Evolutionary conservation across 2,888 invertebrate species (phyloP).

Genomic region (Arenicola marina): DNA sequence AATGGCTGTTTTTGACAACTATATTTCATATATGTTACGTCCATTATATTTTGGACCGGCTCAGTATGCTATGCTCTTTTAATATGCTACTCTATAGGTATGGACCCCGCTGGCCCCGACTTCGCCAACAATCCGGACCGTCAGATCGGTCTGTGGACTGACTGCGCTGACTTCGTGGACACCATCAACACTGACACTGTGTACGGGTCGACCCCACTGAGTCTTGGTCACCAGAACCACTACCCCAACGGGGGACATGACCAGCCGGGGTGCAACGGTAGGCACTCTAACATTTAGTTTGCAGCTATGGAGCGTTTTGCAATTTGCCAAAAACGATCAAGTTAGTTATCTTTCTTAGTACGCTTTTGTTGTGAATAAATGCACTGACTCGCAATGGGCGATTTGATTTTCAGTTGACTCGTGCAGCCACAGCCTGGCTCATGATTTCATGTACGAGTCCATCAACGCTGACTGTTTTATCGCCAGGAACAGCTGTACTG

Average conservation of each 20-base stretch:
- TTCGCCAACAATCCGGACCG: background rate
- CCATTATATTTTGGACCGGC: no score
- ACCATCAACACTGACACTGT: background rate
- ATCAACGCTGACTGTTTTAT: background rate
- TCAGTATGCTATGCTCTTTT: no score
- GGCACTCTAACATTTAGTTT: no score
- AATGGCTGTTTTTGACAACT: no score
- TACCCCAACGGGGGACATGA: background rate
- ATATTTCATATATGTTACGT: no score
- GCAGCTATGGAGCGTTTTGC: no score
- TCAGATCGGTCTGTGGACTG: background rate
- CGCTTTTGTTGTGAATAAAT: no score
- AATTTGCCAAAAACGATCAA: no score
- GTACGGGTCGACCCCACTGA: background rate
- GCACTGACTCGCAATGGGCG: no score
- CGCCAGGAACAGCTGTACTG: background rate
- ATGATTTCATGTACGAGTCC: background rate
- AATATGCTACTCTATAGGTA: no score
- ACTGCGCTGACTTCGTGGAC: conserved; percentile 4
- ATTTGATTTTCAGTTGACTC: no score
- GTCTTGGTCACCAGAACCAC: background rate
- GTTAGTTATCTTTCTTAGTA: no score
- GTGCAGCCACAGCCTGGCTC: background rate
- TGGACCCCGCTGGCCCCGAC: background rate
- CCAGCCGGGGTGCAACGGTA: conserved; percentile 4